These are phyloP conservation scores for Anorthoa munda DNA, from an alignment of 2,888 invertebrate genomes.

Conservation along the genomic window DNA sequence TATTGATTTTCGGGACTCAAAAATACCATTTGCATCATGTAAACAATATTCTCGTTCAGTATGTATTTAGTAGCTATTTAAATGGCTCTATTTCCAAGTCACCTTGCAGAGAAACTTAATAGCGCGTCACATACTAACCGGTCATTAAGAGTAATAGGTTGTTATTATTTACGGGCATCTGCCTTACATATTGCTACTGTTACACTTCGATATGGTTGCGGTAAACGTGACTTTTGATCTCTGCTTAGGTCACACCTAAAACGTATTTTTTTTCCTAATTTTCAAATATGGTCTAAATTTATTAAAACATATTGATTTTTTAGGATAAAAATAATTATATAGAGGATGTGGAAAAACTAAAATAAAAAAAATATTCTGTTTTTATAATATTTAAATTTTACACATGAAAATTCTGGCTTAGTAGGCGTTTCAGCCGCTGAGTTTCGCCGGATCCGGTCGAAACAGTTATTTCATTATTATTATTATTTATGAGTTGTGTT, in stretches of 20 bases:
- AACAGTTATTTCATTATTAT: no score
- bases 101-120: conserved; percentile 42
- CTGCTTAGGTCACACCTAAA: not conserved
- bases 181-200: not conserved
- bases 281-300: no score
- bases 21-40: not conserved
- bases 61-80: not conserved
- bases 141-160: conserved; percentile 42
- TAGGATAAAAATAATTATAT: no score
- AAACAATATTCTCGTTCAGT: conserved; percentile 5
- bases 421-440: no score
- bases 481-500: no score
- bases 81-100: conserved; percentile 17
- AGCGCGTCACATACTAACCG: not conserved
- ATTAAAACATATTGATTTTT: no score
- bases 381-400: no score
- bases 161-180: conserved; percentile 18
- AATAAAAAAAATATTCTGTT: no score
- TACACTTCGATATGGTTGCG: not conserved
- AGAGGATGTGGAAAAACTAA: no score
- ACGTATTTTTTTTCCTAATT: no score
- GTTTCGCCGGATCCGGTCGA: no score
- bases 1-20: not conserved
- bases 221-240: conserved; percentile 7
- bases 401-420: no score